Percentiles rank a stretch among this genome's conserved stretches.
Evolutionary conservation across 30 jellyfish, hydroid and myxozoan species (phyloP).

Genomic region (Hydractinia echinata): DNA sequence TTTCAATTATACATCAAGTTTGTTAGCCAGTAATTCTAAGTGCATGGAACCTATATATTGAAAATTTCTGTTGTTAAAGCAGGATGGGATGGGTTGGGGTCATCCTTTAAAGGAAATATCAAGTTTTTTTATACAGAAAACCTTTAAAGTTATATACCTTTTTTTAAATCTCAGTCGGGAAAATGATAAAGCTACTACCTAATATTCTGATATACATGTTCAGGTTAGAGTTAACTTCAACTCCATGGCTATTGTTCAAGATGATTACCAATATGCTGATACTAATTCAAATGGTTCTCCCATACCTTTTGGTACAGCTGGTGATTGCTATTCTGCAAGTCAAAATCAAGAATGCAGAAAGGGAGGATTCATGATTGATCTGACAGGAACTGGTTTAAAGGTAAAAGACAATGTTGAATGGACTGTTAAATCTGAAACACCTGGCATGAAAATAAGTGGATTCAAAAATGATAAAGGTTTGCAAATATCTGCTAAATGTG

Average conservation of each 20-base stretch:
- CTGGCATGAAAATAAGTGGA: slow-evolving; percentile 40
- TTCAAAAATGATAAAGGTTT: slow-evolving; percentile 46
- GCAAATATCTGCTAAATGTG: slow-evolving; percentile 63
- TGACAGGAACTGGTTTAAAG: slow-evolving; percentile 68
- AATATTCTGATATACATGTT: not conserved
- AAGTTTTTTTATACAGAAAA: too few relatives aligned
- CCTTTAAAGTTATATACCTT: too few relatives aligned
- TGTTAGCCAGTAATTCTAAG: too few relatives aligned
- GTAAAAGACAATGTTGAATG: slow-evolving; percentile 45
- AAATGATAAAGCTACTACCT: too few relatives aligned
- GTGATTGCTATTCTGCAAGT: slow-evolving; percentile 93
- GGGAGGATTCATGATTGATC: slow-evolving; percentile 76
- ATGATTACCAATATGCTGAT: slow-evolving; percentile 66
- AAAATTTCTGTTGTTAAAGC: too few relatives aligned
- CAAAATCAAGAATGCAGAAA: slow-evolving; percentile 50
- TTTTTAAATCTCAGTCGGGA: too few relatives aligned
- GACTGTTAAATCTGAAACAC: slow-evolving; percentile 32
- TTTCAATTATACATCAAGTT: too few relatives aligned
- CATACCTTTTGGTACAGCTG: slow-evolving; percentile 79
- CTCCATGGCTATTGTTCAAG: slow-evolving; percentile 45
- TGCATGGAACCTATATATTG: too few relatives aligned
- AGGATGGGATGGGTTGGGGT: too few relatives aligned
- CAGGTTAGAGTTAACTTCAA: slow-evolving; percentile 58
- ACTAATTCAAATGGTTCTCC: slow-evolving; percentile 37
- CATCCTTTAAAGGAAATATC: too few relatives aligned